Evolutionary conservation across 2,113 vertebrate genomes (phyloP).

Genomic region (Tilapia sparmanii): DNA sequence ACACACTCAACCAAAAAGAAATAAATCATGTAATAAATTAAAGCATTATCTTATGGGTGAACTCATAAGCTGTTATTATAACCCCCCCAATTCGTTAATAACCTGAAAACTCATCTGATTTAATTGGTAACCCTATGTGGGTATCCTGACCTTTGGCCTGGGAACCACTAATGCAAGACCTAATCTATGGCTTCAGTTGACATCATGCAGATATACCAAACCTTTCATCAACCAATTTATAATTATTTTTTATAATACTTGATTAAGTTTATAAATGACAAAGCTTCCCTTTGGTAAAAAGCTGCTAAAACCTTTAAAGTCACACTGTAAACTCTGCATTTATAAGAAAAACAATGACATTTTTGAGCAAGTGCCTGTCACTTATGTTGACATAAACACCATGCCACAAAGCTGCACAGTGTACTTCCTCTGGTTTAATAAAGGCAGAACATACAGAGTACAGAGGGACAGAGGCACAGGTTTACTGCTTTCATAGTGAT

Average conservation of each 20-base stretch:
- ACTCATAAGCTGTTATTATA: not conserved
- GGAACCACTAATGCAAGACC: not conserved
- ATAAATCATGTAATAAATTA: not conserved
- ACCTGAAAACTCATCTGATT: not conserved
- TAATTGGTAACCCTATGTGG: not conserved
- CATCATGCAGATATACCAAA: not conserved
- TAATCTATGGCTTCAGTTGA: not conserved
- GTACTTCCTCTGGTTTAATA: not conserved
- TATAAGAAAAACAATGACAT: not conserved
- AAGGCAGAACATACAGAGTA: not conserved
- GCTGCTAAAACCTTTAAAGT: not conserved
- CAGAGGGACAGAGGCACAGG: not conserved
- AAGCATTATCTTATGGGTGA: not conserved
- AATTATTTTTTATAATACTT: not conserved
- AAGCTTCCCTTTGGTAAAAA: not conserved
- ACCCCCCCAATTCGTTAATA: accelerated
- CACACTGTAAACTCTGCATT: not conserved
- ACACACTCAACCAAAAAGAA: not conserved
- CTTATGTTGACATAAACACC: not conserved
- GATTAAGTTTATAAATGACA: not conserved
- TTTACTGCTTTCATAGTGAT: not conserved
- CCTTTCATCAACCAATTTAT: not conserved
- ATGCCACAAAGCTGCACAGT: not conserved
- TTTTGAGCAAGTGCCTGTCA: accelerated
- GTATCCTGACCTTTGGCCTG: not conserved